Evolutionary conservation across 2,797 vertebrate genomes (phyloP).

Genomic region (Pangasius larnaudii): DNA sequence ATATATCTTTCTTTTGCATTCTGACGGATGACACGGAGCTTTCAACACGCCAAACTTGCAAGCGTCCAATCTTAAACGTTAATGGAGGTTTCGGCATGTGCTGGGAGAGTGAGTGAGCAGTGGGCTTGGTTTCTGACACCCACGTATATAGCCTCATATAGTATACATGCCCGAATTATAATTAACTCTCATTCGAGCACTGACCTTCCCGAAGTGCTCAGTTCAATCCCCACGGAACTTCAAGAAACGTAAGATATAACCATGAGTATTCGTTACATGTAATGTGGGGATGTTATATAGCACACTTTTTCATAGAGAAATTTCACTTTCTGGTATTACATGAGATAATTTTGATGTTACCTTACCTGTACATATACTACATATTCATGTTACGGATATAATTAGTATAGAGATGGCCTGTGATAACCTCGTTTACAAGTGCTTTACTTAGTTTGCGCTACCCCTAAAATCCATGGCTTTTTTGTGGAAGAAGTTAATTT

Average conservation of each 20-base stretch:
- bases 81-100: constrained; percentile 59
- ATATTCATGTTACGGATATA: background rate
- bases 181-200: constrained; percentile 55
- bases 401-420: constrained; percentile 11
- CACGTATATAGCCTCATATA: constrained; percentile 60
- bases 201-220: constrained; percentile 43
- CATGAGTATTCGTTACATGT: background rate
- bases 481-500: constrained; percentile 86
- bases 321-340: background rate
- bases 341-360: background rate
- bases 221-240: constrained; percentile 44
- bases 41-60: constrained; percentile 65
- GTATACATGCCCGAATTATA: constrained; percentile 62
- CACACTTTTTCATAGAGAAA: background rate
- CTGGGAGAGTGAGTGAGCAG: constrained; percentile 47
- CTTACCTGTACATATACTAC: background rate
- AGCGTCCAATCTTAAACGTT: constrained; percentile 58
- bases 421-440: constrained; percentile 21
- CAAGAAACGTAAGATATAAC: constrained; percentile 32
- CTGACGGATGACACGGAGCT: constrained; percentile 58
- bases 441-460: constrained; percentile 13
- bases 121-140: constrained; percentile 67
- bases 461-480: constrained; percentile 52
- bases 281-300: background rate
- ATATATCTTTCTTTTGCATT: constrained; percentile 61